Evolutionary conservation across 1,140 invertebrate genomes (phyloP), one percentile per base, ranked within the genome.

Genomic region (Goniozus legneri): DNA sequence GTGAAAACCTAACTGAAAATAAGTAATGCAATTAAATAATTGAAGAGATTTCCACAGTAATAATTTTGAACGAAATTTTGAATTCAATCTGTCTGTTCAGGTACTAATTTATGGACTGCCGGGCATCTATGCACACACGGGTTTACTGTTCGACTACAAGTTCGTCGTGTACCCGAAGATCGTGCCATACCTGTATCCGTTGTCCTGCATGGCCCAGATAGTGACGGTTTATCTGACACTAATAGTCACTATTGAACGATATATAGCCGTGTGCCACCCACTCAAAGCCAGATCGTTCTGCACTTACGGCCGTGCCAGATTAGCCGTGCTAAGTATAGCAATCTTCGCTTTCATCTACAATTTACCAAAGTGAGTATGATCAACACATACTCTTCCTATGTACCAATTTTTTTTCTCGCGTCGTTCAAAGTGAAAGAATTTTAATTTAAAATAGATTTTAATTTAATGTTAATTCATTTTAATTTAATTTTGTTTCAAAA

Each of bases 221-320:
- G 92, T 91, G 20, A 94, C 92, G 13, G 91, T 96, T 34, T 98
- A 97, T 78, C 80, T 97, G 52, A 97, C 95, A 0, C 82, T 98
- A 35, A 92, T 91, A 1, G 95, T 98, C 30, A 97, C 95, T 0
- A 80, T 97, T 55, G 95, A 98, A 73, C 81, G 95, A 35, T 98
- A 94, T 76, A 89, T 98, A 31, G 95, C 95, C 1, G 95, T 98
- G 0, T 97, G 95, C 66, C 91, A 96, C 73, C 95, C 94, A 0
- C 77, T 97, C 7, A 82, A 84, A 49, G 92, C 93, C 0, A 80
- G 91, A 34, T 88, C 87, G 0, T 81, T 96, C 36, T 97, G 94
- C 73, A 97, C 93, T 0, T 93, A 93, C 60, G 85, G 89, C 1
- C 79, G 94, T 27, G 92, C 94, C 3, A 81, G 90, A 27, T 80